These are phyloP conservation scores for Phthorimaea operculella DNA, from an alignment of 1,140 invertebrate genomes.

Conservation along the genomic window DNA sequence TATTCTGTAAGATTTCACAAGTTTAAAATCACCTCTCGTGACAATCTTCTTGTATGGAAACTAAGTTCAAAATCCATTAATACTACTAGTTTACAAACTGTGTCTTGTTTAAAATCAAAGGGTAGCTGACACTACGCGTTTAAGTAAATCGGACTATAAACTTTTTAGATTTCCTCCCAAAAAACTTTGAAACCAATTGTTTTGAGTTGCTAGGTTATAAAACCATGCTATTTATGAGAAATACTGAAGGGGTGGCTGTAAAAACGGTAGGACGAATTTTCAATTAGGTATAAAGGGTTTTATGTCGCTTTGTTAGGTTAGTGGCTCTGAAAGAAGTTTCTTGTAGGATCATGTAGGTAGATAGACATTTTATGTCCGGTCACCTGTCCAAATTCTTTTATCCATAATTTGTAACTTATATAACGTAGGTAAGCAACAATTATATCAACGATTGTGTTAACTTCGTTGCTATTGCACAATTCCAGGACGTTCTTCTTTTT, in stretches of 20 bases:
- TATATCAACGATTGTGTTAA: too few species aligned
- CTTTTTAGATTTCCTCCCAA: slow-evolving; percentile 26
- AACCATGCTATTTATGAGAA: slow-evolving; percentile 37
- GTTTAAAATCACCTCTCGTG: not conserved
- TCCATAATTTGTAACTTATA: too few species aligned
- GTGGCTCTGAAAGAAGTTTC: too few species aligned
- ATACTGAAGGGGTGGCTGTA: slow-evolving; percentile 38
- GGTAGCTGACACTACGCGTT: slow-evolving; percentile 36
- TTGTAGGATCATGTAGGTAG: too few species aligned
- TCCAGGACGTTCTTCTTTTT: not conserved
- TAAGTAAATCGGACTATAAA: slow-evolving; percentile 40
- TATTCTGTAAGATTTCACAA: slow-evolving; percentile 15
- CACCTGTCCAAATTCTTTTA: too few species aligned
- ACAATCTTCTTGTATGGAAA: not conserved
- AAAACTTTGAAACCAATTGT: slow-evolving; percentile 37
- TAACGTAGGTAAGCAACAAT: too few species aligned
- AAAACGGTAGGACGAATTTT: slow-evolving; percentile 50
- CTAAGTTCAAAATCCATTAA: not conserved
- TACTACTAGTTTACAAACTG: not conserved
- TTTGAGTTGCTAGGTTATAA: slow-evolving; percentile 23
- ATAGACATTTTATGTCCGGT: too few species aligned
- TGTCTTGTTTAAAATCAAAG: slow-evolving; percentile 18
- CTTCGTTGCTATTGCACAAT: too few species aligned
- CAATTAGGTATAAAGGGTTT: slow-evolving; percentile 27
- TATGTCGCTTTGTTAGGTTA: too few species aligned